Percentiles rank a stretch among this genome's conserved stretches.
Conservation (phyloP, 2,888 invertebrate genomes). For the Metalampra italica region DNA sequence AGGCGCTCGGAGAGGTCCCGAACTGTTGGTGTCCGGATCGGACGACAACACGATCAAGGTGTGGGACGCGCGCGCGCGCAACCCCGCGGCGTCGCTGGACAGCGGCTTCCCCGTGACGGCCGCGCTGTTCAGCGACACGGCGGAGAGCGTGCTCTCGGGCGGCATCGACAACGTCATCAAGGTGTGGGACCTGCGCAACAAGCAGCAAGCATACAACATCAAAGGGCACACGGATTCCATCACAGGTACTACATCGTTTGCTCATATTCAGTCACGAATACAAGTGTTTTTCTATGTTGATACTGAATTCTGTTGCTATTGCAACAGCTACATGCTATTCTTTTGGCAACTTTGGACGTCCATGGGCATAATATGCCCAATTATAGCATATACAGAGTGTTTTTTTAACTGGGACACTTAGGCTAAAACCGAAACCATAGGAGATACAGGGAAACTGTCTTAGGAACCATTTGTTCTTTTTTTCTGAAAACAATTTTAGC, state of each 20-base stretch:
- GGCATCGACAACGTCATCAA: slow-evolving; percentile 99
- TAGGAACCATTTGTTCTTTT: no score
- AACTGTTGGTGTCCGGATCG: slow-evolving; percentile 93
- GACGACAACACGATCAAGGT: slow-evolving; percentile 96
- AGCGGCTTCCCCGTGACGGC: slow-evolving; percentile 89
- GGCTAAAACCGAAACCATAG: no score
- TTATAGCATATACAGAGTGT: no score
- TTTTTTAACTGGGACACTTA: no score
- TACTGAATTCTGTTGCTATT: no score
- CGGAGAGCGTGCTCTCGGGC: slow-evolving; percentile 95
- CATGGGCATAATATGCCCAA: no score
- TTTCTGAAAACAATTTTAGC: no score
- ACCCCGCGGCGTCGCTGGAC: slow-evolving; percentile 85
- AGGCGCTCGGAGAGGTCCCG: slow-evolving; percentile 92
- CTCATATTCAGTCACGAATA: no score
- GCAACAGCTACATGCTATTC: no score
- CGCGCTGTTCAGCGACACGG: slow-evolving; percentile 96
- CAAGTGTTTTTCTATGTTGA: no score
- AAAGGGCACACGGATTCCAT: slow-evolving; percentile 97
- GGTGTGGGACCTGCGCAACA: slow-evolving; percentile 97
- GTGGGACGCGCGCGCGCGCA: slow-evolving; percentile 95
- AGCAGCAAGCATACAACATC: slow-evolving; percentile 88
- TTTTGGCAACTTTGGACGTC: no score
- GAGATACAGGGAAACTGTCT: no score
- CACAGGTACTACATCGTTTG: slow-evolving; percentile 78